Evolutionary conservation across 1,140 invertebrate species (phyloP).

Genomic region (Leptinotarsa undecemlineata): DNA sequence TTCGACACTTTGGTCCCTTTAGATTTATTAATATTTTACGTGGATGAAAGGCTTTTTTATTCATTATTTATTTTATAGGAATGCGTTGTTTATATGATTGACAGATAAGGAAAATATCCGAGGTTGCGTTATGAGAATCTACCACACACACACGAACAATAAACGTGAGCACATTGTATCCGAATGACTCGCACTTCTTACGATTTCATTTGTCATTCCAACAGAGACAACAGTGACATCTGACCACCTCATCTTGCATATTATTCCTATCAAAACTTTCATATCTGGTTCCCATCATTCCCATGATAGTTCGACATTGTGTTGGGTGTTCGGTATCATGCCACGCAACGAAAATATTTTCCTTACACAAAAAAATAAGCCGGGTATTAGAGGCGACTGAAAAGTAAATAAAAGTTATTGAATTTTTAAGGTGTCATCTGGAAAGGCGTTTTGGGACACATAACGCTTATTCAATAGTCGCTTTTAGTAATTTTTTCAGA

Average conservation of each 20-base stretch:
- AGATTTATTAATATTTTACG: slow-evolving; percentile 19
- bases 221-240: slow-evolving; percentile 47
- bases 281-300: slow-evolving; percentile 41
- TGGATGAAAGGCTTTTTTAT: slow-evolving; percentile 22
- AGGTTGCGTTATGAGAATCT: slow-evolving; percentile 37
- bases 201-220: slow-evolving; percentile 47
- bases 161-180: slow-evolving; percentile 45
- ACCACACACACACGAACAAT: slow-evolving; percentile 48
- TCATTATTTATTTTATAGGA: slow-evolving; percentile 28
- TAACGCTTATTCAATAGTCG: too few species aligned
- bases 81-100: slow-evolving; percentile 33
- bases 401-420: slow-evolving; percentile 7
- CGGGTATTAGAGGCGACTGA: slow-evolving; percentile 5
- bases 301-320: slow-evolving; percentile 36
- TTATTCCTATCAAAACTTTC: slow-evolving; percentile 41
- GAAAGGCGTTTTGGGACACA: neutral
- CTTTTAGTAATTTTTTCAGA: too few species aligned
- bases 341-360: slow-evolving; percentile 23
- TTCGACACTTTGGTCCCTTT: neutral
- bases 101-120: slow-evolving; percentile 35
- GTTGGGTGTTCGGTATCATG: neutral
- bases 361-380: slow-evolving; percentile 17
- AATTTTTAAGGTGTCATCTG: neutral
- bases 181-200: slow-evolving; percentile 44
- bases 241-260: slow-evolving; percentile 46